Evolutionary conservation across 2,888 invertebrate genomes (phyloP).

Genomic region (Magallana nippona): DNA sequence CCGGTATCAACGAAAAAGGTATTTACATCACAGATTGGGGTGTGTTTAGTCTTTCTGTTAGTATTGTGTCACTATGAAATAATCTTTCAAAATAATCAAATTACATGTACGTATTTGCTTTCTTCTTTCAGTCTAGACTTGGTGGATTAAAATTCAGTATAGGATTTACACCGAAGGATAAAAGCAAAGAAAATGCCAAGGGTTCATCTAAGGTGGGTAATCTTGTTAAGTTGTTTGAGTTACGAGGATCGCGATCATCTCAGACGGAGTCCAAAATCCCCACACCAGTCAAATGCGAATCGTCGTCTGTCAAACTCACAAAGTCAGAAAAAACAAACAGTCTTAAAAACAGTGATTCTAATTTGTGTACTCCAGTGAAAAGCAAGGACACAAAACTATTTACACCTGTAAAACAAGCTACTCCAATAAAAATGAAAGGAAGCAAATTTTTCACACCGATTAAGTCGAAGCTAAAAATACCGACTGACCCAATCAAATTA

Average conservation of each 20-base stretch:
- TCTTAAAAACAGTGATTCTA: neutral
- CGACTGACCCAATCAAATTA: constrained; percentile 18
- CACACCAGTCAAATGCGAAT: constrained; percentile 9
- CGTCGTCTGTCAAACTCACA: neutral
- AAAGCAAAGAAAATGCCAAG: constrained; percentile 59
- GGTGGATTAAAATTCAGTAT: constrained; percentile 65
- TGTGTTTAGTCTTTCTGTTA: too few species aligned
- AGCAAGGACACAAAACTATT: neutral
- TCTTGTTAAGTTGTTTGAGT: constrained; percentile 58
- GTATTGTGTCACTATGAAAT: neutral
- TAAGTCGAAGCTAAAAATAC: neutral
- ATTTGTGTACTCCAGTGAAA: neutral
- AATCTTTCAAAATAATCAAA: neutral
- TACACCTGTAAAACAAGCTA: neutral
- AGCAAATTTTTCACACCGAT: constrained; percentile 11
- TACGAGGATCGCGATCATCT: constrained; percentile 32
- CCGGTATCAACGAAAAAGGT: constrained; percentile 59
- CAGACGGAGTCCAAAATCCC: constrained; percentile 30
- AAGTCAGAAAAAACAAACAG: neutral
- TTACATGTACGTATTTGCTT: neutral
- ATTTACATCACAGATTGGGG: neutral
- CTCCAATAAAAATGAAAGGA: neutral
- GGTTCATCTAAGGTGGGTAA: constrained; percentile 61
- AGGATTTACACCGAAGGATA: constrained; percentile 70
- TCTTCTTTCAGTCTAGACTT: constrained; percentile 55